Conservation (phyloP, 2,888 invertebrate species). For the Harpalus rubripes region DNA sequence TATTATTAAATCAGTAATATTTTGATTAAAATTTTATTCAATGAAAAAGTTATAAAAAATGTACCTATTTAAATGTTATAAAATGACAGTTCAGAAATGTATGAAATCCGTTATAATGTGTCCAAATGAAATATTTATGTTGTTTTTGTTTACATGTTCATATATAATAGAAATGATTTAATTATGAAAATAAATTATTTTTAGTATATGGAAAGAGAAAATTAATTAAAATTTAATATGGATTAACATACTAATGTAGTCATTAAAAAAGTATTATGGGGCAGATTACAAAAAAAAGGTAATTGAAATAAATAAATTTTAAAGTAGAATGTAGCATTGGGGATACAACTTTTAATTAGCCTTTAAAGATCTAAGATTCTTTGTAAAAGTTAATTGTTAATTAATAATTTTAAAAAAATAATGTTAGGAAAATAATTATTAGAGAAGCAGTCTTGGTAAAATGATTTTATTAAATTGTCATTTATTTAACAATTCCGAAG, state of each 20-base stretch:
- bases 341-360: slow-evolving; percentile 19
- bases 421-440: too few species aligned
- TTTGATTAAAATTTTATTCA: too few species aligned
- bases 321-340: slow-evolving; percentile 13
- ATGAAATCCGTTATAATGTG: not conserved
- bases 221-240: slow-evolving; percentile 20
- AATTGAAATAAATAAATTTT: slow-evolving; percentile 31
- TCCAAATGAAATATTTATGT: slow-evolving; percentile 12
- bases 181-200: slow-evolving; percentile 38
- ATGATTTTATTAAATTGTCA: too few species aligned
- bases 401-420: slow-evolving; percentile 26
- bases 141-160: slow-evolving; percentile 7
- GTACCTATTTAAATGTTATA: not conserved
- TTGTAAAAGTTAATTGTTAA: slow-evolving; percentile 21
- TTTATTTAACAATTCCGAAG: too few species aligned
- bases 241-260: slow-evolving; percentile 39
- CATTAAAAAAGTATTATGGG: slow-evolving; percentile 43
- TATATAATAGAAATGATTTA: slow-evolving; percentile 19
- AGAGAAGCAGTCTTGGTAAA: too few species aligned
- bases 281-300: slow-evolving; percentile 20
- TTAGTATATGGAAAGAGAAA: slow-evolving; percentile 23
- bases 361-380: slow-evolving; percentile 15
- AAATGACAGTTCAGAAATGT: not conserved
- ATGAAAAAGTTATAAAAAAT: too few species aligned
- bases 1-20: too few species aligned